Evolutionary conservation across 2,888 invertebrate genomes (phyloP).

Genomic region (Lasiommata megera): DNA sequence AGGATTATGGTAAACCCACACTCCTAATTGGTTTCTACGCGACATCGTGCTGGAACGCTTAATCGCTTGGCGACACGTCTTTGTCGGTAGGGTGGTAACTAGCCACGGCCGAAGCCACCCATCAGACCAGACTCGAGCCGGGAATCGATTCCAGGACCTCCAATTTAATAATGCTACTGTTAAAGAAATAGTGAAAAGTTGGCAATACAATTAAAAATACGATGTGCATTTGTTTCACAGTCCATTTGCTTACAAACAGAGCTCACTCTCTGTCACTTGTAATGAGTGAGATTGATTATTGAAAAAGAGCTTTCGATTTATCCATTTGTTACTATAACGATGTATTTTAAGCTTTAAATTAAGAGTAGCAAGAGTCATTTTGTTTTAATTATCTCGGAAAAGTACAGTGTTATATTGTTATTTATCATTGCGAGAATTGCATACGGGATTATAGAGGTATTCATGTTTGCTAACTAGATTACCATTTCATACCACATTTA

Average conservation of each 20-base stretch:
- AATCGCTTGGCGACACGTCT: no score
- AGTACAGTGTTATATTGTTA: neutral
- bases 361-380: neutral
- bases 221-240: neutral
- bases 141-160: no score
- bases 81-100: no score
- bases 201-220: neutral
- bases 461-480: neutral
- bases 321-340: neutral
- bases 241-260: neutral
- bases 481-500: neutral
- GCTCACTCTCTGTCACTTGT: conserved; percentile 1
- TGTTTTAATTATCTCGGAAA: neutral
- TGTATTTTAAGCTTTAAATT: neutral
- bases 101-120: no score
- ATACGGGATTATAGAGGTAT: neutral
- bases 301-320: neutral
- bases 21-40: no score
- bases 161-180: no score
- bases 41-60: no score
- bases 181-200: no score
- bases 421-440: neutral
- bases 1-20: no score
- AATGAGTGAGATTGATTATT: conserved; percentile 3
- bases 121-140: no score